These are phyloP conservation scores for Tetramorium alpestre DNA, from an alignment of 1,140 invertebrate genomes.

Conservation along the genomic window DNA sequence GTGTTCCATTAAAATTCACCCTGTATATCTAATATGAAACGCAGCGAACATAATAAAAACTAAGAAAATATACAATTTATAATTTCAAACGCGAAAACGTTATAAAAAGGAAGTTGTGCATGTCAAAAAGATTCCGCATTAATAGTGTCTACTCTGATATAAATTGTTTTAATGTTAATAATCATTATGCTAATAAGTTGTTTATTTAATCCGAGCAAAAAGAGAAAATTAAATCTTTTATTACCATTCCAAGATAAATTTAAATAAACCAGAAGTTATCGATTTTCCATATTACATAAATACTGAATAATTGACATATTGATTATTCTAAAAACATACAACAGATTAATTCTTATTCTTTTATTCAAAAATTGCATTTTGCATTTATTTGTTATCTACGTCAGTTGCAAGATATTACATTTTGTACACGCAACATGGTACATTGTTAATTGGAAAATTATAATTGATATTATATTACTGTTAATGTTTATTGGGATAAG, in stretches of 20 bases:
- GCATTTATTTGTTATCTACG: neutral
- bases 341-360: neutral
- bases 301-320: neutral
- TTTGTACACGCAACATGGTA: too few relatives aligned
- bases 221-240: neutral
- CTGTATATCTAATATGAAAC: neutral
- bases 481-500: too few relatives aligned
- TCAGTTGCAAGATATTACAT: neutral
- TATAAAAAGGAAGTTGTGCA: too few relatives aligned
- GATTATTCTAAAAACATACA: neutral
- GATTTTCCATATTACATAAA: neutral
- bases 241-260: neutral
- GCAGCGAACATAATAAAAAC: neutral
- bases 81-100: neutral
- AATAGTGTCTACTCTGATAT: too few relatives aligned
- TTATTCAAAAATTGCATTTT: neutral
- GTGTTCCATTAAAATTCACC: constrained; percentile 85
- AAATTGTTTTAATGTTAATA: too few relatives aligned
- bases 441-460: too few relatives aligned
- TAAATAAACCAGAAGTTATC: neutral
- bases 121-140: too few relatives aligned
- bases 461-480: too few relatives aligned
- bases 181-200: neutral
- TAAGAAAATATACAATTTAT: neutral
- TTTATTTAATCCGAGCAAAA: neutral